Evolutionary conservation across 2,888 invertebrate genomes (phyloP), one percentile per base, ranked within the genome.

Genomic region (Heterodera filipjevi): DNA sequence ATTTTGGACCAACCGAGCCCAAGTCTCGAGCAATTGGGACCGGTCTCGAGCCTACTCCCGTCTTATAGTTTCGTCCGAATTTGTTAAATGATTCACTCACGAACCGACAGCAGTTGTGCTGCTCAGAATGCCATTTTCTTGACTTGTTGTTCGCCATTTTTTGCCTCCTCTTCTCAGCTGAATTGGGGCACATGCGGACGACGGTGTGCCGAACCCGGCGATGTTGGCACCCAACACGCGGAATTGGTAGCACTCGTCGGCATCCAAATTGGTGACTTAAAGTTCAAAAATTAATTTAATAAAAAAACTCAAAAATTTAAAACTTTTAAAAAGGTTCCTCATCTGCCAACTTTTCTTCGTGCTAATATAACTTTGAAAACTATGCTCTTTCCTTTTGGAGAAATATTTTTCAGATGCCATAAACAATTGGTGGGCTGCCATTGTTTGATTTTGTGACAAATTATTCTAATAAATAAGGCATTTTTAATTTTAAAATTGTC

Each of bases 221-320:
- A 85, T 75, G 72, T 89, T 86, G 73, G 87, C 88, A 10, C 89
- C 89, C 35, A 86, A 83, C 35, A 89, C 88, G 14, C 89, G 87
- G 79, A 89, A 89, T 74, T 88, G 87, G 53, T 84, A 84, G 39
- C 78, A 74, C 16, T 82, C 82, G 64, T 81, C 76, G 14, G 82
- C 79, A 59, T 87, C 84, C 78, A 86, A 80, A 76, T 85, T 83
- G 33, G 85, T 83, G n/a, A 86, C 86, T 86, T 53, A 16, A 53
- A 53, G 5, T 3, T 22, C 5, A 53, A 53, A 39, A 39, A 39
- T 39, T 12, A 0, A 10, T 39, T 39, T 39, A n/a, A n/a, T n/a
- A n/a, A n/a, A n/a, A n/a, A n/a, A n/a, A n/a, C n/a, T n/a, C n/a
- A n/a, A n/a, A n/a, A n/a, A n/a, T n/a, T n/a, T n/a, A n/a, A n/a